A percentile compares a stretch with the other conserved stretches of the same genome.
Evolutionary conservation across 2,888 invertebrate species (phyloP).

Genomic region (Pogonocherus hispidulus): DNA sequence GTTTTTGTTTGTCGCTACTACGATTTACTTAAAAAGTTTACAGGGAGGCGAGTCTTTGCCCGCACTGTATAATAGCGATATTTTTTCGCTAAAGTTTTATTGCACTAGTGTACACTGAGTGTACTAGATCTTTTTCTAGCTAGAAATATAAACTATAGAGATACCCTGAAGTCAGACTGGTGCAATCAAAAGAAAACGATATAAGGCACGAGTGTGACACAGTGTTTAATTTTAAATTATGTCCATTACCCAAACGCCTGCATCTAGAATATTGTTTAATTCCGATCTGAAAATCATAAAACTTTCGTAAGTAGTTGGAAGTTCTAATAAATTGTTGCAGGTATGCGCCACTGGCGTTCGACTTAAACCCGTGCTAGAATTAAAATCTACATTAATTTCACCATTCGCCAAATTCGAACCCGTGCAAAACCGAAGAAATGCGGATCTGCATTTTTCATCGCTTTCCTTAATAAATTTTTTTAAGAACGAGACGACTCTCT

Average conservation of each 20-base stretch:
- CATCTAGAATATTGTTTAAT: conserved; percentile 11
- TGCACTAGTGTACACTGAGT: no score
- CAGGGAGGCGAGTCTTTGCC: no score
- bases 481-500: conserved; percentile 4
- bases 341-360: conserved; percentile 23
- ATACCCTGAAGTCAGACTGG: no score
- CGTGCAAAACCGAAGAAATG: conserved; percentile 20
- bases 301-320: conserved; percentile 15
- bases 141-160: no score
- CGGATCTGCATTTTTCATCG: conserved; percentile 25
- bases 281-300: conserved; percentile 19
- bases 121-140: no score
- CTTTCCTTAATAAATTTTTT: conserved; percentile 28
- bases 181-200: no score
- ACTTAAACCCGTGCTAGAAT: not conserved
- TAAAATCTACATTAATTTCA: conserved; percentile 11
- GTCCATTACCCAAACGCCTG: conserved; percentile 28
- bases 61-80: no score
- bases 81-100: no score
- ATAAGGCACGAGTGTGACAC: no score
- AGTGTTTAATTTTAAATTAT: conserved; percentile 5
- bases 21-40: no score
- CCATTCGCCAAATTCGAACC: conserved; percentile 5
- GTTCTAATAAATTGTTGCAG: conserved; percentile 9
- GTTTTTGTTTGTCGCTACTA: no score